Evolutionary conservation across 2,888 invertebrate genomes (phyloP), one percentile per base, ranked within the genome.

Genomic region (Ichneumoninae sp.): DNA sequence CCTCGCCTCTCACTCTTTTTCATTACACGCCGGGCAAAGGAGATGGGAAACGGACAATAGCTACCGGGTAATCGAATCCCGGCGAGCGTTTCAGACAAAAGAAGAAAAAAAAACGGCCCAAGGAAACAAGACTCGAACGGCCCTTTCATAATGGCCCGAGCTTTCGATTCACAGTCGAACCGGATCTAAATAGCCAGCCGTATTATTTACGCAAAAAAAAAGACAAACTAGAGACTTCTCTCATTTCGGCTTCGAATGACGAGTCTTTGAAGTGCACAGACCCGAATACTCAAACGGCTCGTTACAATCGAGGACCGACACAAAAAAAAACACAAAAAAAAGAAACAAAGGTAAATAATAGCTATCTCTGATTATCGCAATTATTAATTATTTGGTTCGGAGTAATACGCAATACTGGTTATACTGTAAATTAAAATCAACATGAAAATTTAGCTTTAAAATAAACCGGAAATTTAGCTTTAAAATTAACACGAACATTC

Each of bases 1-100:
- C 69, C 22, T 70, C 22, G 60, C 8, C 70, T 62, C 69, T 70
- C 30, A 10, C 47, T 78, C 57, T 70, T 70, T 78, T 69, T 78
- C 78, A 78, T 78, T 78, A 78, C 60, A 50, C 47, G 7, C 22
- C 30, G 26, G 68, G n/a, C 57, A 47, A 76, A 68, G 66, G 76
- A 76, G 78, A 69, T 47, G 60, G 44, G 57, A 57, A 78, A 69
- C 69, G 26, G 60, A 78, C 70, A 78, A 78, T 78, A 60, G 69
- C n/a, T 19, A 30, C 60, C 69, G 19, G 70, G 78, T 78, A 78
- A 78, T 78, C 78, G 78, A 78, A 78, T 78, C 70, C 78, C 22
- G 47, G n/a, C 22, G 33, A 13, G 78, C 57, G 60, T 60, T 78
- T 70, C 78, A 50, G 60, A 60, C 30, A 22, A 57, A 77, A 52